These are phyloP conservation scores for Esox lucius DNA, from an alignment of 2,797 vertebrate genomes.

Conservation along the genomic window DNA sequence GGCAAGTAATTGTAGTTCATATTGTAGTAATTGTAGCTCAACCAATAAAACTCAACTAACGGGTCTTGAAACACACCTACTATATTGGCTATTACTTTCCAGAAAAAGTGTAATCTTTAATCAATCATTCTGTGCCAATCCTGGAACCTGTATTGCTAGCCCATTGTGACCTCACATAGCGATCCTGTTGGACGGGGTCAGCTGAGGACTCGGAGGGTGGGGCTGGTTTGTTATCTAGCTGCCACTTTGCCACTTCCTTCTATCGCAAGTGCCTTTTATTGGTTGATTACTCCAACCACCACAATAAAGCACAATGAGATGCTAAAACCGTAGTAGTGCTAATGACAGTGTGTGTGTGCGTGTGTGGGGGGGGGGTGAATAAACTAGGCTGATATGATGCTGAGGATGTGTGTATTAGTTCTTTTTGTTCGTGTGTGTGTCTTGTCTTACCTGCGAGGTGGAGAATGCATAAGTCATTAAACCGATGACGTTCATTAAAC, in stretches of 20 bases:
- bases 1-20: no score
- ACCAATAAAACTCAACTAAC: no score
- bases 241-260: slow-evolving; percentile 51
- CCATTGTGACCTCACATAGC: background rate
- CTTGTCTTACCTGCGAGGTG: background rate
- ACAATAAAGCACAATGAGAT: slow-evolving; percentile 26
- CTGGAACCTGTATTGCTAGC: background rate
- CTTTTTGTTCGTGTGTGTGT: background rate
- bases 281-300: slow-evolving; percentile 35
- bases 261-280: slow-evolving; percentile 60
- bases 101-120: background rate
- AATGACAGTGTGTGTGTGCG: no score
- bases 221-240: slow-evolving; percentile 59
- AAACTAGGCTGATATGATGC: background rate
- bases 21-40: no score
- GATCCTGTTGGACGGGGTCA: slow-evolving; percentile 42
- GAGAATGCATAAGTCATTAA: slow-evolving; percentile 19
- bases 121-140: no score
- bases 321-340: slow-evolving; percentile 26
- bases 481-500: slow-evolving; percentile 22
- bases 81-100: no score
- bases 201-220: slow-evolving; percentile 62
- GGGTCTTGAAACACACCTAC: no score
- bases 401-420: background rate
- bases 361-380: background rate